Evolutionary conservation across 2,888 invertebrate genomes (phyloP).

Genomic region (Chrysopilus asiliformis): DNA sequence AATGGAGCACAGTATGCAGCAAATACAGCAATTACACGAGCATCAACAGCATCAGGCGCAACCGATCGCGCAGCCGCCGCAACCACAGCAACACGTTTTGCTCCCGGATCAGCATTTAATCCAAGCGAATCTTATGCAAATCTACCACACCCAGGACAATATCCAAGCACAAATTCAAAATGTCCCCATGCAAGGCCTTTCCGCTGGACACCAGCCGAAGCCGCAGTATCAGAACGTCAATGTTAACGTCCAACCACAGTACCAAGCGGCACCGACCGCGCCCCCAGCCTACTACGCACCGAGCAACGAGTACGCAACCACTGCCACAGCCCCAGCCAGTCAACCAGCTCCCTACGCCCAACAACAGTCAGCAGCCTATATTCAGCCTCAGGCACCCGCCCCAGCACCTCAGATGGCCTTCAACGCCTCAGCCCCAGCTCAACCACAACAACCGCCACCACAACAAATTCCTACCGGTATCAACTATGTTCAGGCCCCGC

Average conservation of each 20-base stretch:
- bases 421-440: conserved; percentile 10
- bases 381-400: conserved; percentile 17
- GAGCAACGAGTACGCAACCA: conserved; percentile 16
- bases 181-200: conserved; percentile 17
- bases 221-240: conserved; percentile 17
- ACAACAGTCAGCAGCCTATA: conserved; percentile 17
- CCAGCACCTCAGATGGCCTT: conserved; percentile 17
- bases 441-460: conserved; percentile 13
- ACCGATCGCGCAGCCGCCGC: conserved; percentile 18
- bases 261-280: conserved; percentile 18
- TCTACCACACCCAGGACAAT: conserved; percentile 26
- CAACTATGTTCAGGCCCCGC: conserved; percentile 9
- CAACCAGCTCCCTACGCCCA: conserved; percentile 16
- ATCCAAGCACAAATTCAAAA: conserved; percentile 27
- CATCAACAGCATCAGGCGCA: conserved; percentile 22
- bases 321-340: conserved; percentile 18
- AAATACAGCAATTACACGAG: conserved; percentile 26
- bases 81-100: conserved; percentile 21
- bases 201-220: conserved; percentile 15
- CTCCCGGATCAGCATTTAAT: conserved; percentile 24
- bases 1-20: conserved; percentile 15
- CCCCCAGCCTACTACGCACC: conserved; percentile 22
- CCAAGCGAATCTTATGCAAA: conserved; percentile 22
- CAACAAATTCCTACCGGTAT: conserved; percentile 8
- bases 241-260: conserved; percentile 15